These are phyloP conservation scores for Matsumurasca onukii DNA, from an alignment of 1,140 invertebrate genomes.

Conservation along the genomic window DNA sequence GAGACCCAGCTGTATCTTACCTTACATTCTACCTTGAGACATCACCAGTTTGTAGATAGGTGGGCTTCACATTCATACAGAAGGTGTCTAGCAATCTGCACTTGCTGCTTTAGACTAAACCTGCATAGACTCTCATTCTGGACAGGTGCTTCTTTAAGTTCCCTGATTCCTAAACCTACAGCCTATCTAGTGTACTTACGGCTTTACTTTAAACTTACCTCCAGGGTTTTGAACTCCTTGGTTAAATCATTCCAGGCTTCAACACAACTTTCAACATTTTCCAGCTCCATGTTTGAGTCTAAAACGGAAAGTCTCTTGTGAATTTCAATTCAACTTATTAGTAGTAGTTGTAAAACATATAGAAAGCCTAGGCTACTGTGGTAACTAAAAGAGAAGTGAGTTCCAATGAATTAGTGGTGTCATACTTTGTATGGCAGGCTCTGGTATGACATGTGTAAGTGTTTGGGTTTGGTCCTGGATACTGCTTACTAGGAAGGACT, in stretches of 20 bases:
- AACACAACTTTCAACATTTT: slow-evolving; percentile 56
- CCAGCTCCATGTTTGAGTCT: neutral
- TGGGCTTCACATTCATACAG: no score
- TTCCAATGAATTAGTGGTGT: neutral
- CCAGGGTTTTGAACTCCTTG: slow-evolving; percentile 71
- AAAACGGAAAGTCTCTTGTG: neutral
- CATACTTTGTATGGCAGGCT: neutral
- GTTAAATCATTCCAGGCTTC: slow-evolving; percentile 78
- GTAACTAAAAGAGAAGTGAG: neutral
- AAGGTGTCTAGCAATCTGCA: no score
- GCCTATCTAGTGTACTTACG: no score
- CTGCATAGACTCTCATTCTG: no score
- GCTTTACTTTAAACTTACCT: slow-evolving; percentile 66
- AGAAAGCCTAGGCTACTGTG: no score
- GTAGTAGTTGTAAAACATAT: no score
- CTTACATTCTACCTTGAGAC: slow-evolving; percentile 8
- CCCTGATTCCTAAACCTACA: no score
- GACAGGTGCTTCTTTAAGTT: no score
- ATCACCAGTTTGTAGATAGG: neutral
- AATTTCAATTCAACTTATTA: neutral
- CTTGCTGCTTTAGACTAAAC: no score
- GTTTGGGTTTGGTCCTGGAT: neutral
- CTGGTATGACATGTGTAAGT: neutral
- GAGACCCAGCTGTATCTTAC: neutral
- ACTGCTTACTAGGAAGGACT: no score